Base-by-base conservation (phyloP, 2,888 invertebrate species). In the Parascotia fuliginaria region DNA sequence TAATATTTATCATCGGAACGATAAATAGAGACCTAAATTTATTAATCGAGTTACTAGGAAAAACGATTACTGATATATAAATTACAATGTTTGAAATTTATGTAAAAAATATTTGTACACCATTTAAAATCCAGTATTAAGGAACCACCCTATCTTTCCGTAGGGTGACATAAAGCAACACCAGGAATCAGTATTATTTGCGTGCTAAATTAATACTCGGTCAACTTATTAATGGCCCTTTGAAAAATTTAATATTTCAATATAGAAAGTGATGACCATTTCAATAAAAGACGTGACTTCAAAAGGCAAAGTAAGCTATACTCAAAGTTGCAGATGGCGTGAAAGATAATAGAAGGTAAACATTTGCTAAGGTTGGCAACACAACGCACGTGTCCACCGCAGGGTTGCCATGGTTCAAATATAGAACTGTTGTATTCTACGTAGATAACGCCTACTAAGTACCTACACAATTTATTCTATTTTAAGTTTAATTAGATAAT, bases 311-410 rank as follows among this genome's bases (percentile, higher is more conserved):
- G 41, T 47, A 40, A 49, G 41, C 39, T 41, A 53, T 50, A 54
- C 54, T 65, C 46, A 36, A 48, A 63, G 55, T 68, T 46, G 53
- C 61, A 65, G 64, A 68, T 65, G 64, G 67, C 70, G 70, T 67
- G 59, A 74, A 71, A 79, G 78, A 81, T 84, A 85, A 86, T 85
- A 79, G 76, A 83, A 78, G 73, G 75, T 73, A 86, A 87, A 86
- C 76, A 85, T 83, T 84, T 76, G 76, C 77, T 58, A 69, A 56
- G 68, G 72, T 69, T 66, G 65, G 67, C 70, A 70, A 48, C 46
- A 53, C 49, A 59, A 53, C 43, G 36, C 40, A 53, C 37, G 36
- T 33, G 55, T 58, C 44, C 41, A 43, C 39, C 5, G 3, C 42
- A 65, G 65, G 66, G 66, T 9, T 52, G 52, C 39, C 40, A 12